Evolutionary conservation across 2,113 vertebrate species (phyloP).

Genomic region (Glaucidium brasilianum): DNA sequence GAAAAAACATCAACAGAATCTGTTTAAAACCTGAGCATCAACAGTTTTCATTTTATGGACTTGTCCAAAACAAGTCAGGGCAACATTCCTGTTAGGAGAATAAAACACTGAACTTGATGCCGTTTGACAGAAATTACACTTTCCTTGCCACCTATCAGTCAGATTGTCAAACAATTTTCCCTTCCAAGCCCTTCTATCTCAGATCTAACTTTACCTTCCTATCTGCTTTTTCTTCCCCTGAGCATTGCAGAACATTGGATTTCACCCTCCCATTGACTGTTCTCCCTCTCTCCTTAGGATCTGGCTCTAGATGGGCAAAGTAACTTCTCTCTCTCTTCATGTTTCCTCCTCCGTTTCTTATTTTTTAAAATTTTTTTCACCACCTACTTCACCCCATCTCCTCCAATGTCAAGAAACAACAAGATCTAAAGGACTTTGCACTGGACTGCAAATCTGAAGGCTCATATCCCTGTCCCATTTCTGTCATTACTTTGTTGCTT

Average conservation of each 20-base stretch:
- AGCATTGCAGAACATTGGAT: background rate
- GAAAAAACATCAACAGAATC: background rate
- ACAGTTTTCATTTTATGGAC: background rate
- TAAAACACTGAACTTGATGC: background rate
- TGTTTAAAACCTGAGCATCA: background rate
- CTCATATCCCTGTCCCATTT: background rate
- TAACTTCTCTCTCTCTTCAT: background rate
- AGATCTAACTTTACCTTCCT: background rate
- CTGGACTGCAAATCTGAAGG: background rate
- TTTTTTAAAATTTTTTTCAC: fast-evolving
- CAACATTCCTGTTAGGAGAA: background rate
- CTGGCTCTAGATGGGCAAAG: background rate
- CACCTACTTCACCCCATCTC: background rate
- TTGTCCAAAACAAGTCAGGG: background rate
- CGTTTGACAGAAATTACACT: background rate
- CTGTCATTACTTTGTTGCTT: background rate
- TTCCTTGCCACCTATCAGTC: background rate
- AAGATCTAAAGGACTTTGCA: background rate
- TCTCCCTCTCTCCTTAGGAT: background rate
- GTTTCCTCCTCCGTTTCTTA: background rate
- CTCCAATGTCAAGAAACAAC: background rate
- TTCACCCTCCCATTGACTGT: background rate
- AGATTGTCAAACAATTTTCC: background rate
- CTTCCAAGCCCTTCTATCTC: background rate
- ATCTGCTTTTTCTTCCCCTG: background rate